Base-by-base conservation (phyloP, 2,113 vertebrate genomes). In the Anguilla japonica region DNA sequence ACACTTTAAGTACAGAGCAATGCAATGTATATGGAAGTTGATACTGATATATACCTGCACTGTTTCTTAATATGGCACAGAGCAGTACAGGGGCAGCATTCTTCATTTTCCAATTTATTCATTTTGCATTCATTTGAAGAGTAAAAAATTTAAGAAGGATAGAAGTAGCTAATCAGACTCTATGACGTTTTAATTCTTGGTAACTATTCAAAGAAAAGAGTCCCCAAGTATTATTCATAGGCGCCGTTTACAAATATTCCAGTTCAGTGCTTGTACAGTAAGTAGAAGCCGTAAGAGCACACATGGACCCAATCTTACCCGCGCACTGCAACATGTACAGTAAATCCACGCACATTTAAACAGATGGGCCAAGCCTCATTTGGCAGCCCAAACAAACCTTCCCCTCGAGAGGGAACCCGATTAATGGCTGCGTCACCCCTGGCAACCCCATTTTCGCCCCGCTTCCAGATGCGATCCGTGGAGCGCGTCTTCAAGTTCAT, bases 401-500 rank as follows among this genome's bases (percentile, higher is more conserved):
- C 16, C 34, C 34, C 34, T 18, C 26, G 46, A 26, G 50, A 29
- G 71, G n/a, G 2, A 11, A 29, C n/a, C n/a, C 26, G 71, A 75
- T 75, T 1, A 34, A 14, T 8, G 71, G 20, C 60, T 8, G 60
- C 18, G 60, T 22, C 8, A 13, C n/a, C 9, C 2, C 71, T 34
- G 11, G 18, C 60, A 26, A 67, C 18, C 18, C 22, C 2, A 3
- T 60, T 15, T 9, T 15, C 6, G 15, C 14, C 91, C 92, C 15
- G 53, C 93, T 95, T 91, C 79, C 92, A 99, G 98, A 99, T 99
- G 98, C 96, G 98, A 67, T 99, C 98, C 34, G 98, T 99, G 13
- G 97, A 97, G 89, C 95, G 98, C 57, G 95, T 99, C 83, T 99
- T 99, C 93, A 98, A 97, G 93, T 98, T 99, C 93, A 98, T 99